Conservation (phyloP, 2,113 vertebrate genomes). For the Tenebrosternarchus preto region DNA sequence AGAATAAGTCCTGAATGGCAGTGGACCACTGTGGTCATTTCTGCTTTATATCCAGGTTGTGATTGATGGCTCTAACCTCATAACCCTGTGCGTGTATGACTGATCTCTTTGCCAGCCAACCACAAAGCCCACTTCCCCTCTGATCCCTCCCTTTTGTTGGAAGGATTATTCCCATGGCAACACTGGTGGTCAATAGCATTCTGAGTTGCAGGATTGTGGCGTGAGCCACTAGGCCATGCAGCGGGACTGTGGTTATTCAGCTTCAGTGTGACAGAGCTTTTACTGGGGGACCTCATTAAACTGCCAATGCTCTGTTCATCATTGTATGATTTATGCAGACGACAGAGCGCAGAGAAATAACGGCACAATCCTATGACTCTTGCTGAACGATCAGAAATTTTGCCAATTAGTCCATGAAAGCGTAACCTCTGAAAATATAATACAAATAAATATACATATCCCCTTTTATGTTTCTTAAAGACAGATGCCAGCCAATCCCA, state of each 20-base stretch:
- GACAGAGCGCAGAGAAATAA: background rate
- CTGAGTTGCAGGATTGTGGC: constrained; percentile 58
- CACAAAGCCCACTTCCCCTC: constrained; percentile 57
- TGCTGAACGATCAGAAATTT: background rate
- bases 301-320: constrained; percentile 20
- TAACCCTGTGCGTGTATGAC: constrained; percentile 69
- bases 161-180: constrained; percentile 76
- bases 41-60: constrained; percentile 64
- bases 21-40: background rate
- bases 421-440: background rate
- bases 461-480: background rate
- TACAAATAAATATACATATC: no score
- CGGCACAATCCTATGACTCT: constrained; percentile 16
- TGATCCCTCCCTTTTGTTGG: constrained; percentile 70
- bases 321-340: constrained; percentile 4
- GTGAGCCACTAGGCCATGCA: constrained; percentile 49
- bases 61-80: constrained; percentile 71
- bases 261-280: constrained; percentile 23
- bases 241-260: constrained; percentile 32
- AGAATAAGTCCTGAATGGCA: background rate
- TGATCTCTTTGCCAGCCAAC: constrained; percentile 72
- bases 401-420: background rate
- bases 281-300: constrained; percentile 10
- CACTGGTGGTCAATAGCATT: constrained; percentile 70
- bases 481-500: background rate